Base-by-base conservation (phyloP, 1,140 invertebrate species). In the Bicyclus anynana region DNA sequence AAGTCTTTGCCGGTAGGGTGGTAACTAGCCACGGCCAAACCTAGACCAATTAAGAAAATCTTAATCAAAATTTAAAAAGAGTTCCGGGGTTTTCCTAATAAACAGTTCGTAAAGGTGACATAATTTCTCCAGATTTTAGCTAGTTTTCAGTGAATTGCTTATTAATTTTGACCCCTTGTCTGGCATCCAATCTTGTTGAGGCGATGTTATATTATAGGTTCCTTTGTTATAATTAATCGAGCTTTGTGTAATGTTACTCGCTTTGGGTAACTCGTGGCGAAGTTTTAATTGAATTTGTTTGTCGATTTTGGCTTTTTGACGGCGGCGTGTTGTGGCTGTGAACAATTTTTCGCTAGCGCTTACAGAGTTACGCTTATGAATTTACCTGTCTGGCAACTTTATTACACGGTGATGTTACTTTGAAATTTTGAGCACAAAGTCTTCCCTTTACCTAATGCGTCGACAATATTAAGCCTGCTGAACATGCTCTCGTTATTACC, bases 241-340 rank as follows among this genome's bases (percentile, higher is more conserved):
- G 76, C 67, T 84, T 77, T 75, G 78, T 83, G 74, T 81, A 79
- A 81, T 73, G 75, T 73, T 80, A 59, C 59, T 69, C 69, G 76
- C 73, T 72, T 81, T 69, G 68, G 71, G 74, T 85, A 76, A 78
- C 72, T 72, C 70, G 72, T 53, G 44, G 66, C 53, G 70, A 87
- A 87, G 71, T 87, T 87, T 84, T 85, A 85, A 87, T 85, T 83
- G 82, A 85, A 87, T 83, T 76, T 74, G 74, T 81, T 75, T 65
- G 74, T 74, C 72, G 76, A 80, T 81, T 84, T 81, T 81, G 74
- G 70, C 79, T 83, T 84, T 87, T 85, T 84, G 80, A 85, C 70
- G 74, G 54, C 62, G 63, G 49, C 69, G 62, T 66, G 66, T 76
- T 77, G 79, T 61, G 75, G 72, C 56, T 70, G 74, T 59, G 57